Base-by-base conservation (phyloP, 2,113 vertebrate genomes). In the Eptesicus fuscus region DNA sequence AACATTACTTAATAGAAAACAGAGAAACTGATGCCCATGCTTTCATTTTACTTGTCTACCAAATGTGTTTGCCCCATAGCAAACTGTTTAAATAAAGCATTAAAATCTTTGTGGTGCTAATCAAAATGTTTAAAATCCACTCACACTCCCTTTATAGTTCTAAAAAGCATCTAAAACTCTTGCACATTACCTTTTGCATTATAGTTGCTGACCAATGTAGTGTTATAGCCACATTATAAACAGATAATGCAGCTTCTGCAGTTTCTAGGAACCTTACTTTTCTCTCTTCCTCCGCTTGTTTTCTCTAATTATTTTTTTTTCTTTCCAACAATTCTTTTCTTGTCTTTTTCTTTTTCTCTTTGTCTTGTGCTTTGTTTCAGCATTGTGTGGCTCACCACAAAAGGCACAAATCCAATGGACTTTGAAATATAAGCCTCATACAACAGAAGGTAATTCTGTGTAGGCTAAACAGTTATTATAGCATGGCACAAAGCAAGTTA, bases 1-100 rank as follows among this genome's bases (percentile, higher is more conserved):
- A 99, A 98, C 98, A 98, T 98, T 98, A 98, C 97, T 98, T 98
- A 98, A 98, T 98, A 99, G 98, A 98, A 99, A 98, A 98, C 98
- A 98, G 98, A 96, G 95, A 98, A 98, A 98, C 97, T 94, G 98
- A 97, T 98, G 98, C 97, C 97, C 2, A 0, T 37, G 77, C 96
- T 98, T 98, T 98, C 98, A 98, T 98, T 98, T 98, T 94, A 95
- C 98, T 98, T 98, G 98, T 98, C 98, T 98, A 98, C 98, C 95
- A 98, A 98, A 98, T 98, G 97, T 98, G 98, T 98, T 98, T 99
- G 98, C 98, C 98, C 98, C 98, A 98, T 98, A 98, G 98, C 98
- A 98, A 98, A 98, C 97, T 98, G 97, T 98, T 98, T 98, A 98
- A 99, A 98, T 98, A 98, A 98, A 98, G 97, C 98, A 98, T 98